Evolutionary conservation across 92 coral and sea anemone genomes (phyloP).

Genomic region (Porites divaricata): DNA sequence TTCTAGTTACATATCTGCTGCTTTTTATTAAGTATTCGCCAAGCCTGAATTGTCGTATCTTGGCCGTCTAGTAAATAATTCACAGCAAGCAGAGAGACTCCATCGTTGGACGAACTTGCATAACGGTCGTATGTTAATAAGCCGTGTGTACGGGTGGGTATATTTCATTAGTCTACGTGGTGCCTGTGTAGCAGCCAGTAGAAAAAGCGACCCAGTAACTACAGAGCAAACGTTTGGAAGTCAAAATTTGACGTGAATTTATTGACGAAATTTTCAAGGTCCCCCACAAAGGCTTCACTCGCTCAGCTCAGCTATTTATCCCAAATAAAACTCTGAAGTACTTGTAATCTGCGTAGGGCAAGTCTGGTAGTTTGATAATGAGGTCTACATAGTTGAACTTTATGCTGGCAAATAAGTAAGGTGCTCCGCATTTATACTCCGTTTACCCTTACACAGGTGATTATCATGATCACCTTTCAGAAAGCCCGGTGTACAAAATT

Average conservation of each 20-base stretch:
- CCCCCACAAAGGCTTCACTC: no score
- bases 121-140: conserved; percentile 46
- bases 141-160: conserved; percentile 44
- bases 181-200: conserved; percentile 4
- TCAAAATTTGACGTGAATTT: not conserved
- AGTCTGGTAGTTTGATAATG: not conserved
- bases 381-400: not conserved
- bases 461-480: not conserved
- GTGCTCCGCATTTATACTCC: not conserved
- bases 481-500: not conserved
- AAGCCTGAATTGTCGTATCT: conserved; percentile 12
- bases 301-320: not conserved
- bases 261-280: not conserved
- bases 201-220: not conserved
- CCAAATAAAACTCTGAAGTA: not conserved
- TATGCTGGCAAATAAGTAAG: not conserved
- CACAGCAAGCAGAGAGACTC: conserved; percentile 39
- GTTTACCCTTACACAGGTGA: not conserved
- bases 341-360: not conserved
- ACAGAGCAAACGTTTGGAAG: not conserved
- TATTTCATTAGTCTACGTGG: conserved; percentile 36
- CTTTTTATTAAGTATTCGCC: conserved; percentile 8
- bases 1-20: conserved; percentile 23
- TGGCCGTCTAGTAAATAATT: conserved; percentile 30
- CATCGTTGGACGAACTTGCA: conserved; percentile 36